Base-by-base conservation (phyloP, 2,113 vertebrate species). In the Perccottus glenii region DNA sequence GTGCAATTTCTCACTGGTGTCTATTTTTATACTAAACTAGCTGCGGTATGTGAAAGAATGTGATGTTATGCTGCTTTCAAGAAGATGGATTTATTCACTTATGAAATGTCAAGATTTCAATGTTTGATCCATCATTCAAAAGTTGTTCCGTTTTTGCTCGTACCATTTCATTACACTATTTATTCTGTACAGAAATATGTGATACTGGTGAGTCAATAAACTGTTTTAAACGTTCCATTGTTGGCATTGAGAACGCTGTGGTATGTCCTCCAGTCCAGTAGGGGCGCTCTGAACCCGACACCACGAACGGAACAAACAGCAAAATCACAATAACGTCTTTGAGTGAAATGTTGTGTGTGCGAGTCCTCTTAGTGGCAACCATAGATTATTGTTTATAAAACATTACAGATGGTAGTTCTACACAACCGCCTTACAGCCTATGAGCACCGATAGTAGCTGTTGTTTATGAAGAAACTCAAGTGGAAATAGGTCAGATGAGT, bases 191-290 rank as follows among this genome's bases (percentile, higher is more conserved):
- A 75, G 60, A 75, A 73, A 67, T 81, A 9, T 71, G 57, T 80
- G 42, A 77, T 77, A 67, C 73, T 47, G 74, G 35, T 75, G 53
- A 47, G 70, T 75, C 71, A 90, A 87, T 91, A 90, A 92, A 92
- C n/a, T 15, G 2, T 53, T 77, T 78, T 67, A 64, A 67, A 68
- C 55, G 11, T 11, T 61, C 6, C 47, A 3, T n/a, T 4, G 2
- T 42, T 8, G 4, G 6, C 52, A 49, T 44, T 43, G n/a, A 7
- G 38, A 0, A 47, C 15, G 2, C 42, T 9, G 5, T 27, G 1
- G 19, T 27, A 27, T 27, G 19, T 27, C 19, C 19, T 2, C 19
- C 19, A 27, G 19, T 27, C 19, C 19, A 27, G 19, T 27, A 27
- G 19, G 19, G 19, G 19, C 19, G 19, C 19, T 27, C 19, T 27